A percentile compares a stretch with the other conserved stretches of the same genome.
Evolutionary conservation across 2,797 vertebrate species (phyloP).

Genomic region (Cirrhinus molitorella): DNA sequence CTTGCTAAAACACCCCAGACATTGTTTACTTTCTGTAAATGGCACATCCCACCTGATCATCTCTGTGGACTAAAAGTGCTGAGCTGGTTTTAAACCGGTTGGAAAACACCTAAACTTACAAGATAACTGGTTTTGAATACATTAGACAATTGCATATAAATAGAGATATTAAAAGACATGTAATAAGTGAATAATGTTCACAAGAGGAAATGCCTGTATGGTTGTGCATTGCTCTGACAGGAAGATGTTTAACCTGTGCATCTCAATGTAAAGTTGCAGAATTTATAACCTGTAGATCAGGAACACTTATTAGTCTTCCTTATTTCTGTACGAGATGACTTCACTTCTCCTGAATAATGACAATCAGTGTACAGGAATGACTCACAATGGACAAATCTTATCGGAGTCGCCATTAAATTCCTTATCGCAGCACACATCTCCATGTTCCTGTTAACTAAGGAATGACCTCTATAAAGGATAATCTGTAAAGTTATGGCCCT

Average conservation of each 20-base stretch:
- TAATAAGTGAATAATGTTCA: neutral
- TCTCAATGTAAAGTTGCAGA: neutral
- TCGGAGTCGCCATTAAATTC: conserved; percentile 79
- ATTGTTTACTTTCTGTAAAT: conserved; percentile 20
- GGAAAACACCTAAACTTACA: conserved; percentile 64
- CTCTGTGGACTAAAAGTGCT: conserved; percentile 40
- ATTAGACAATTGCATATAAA: conserved; percentile 47
- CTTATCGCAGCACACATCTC: conserved; percentile 78
- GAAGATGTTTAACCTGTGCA: neutral
- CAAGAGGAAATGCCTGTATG: neutral
- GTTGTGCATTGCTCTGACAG: neutral
- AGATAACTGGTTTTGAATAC: conserved; percentile 30
- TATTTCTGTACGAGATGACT: conserved; percentile 76
- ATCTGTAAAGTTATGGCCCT: conserved; percentile 75
- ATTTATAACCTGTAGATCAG: neutral
- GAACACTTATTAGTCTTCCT: conserved; percentile 65
- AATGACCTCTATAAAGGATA: conserved; percentile 79
- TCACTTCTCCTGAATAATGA: conserved; percentile 62
- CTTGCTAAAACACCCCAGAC: conserved; percentile 35
- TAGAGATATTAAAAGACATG: neutral
- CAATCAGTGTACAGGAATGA: conserved; percentile 72
- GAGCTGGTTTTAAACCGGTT: conserved; percentile 47
- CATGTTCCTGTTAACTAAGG: conserved; percentile 75
- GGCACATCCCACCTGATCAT: conserved; percentile 41
- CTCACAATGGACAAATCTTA: conserved; percentile 81